Base-by-base conservation (phyloP, 2,797 vertebrate genomes). In the Rhyacichthys aspro region DNA sequence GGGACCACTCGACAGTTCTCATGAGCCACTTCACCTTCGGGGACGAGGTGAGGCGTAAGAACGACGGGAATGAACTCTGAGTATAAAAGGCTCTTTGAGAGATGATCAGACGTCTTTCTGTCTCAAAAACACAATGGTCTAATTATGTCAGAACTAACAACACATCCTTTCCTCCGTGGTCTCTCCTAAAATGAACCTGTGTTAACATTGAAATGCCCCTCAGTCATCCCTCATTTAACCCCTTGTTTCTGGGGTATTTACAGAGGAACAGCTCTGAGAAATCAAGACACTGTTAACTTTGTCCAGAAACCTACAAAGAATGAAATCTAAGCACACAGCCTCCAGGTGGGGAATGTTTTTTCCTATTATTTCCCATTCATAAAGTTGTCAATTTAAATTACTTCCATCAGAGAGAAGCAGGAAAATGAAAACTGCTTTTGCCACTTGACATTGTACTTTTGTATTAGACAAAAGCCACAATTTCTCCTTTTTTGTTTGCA, bases 161-260 rank as follows among this genome's bases (percentile, higher is more conserved):
- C 19, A 49, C 37, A 16, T 18, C 19, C 33, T 37, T 66, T 61
- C 52, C 44, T 64, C 32, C n/a, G n/a, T 23, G 38, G 17, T 53
- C 59, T 59, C 52, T 34, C 28, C 23, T 19, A 17, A 53, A 70
- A 63, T 28, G 53, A 67, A 67, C 55, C 64, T 72, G 68, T 0
- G 36, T 79, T 81, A 67, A 66, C 57, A 74, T 79, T 78, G 66
- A 76, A 67, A 79, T 76, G 76, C 76, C 54, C 63, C 56, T 76
- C 78, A 73, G 63, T 43, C 33, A 33, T 53, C 45, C 33, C 37
- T 55, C 65, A 62, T 71, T 67, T n/a, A 77, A 64, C 67, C 59
- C 53, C 65, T 67, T 71, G 70, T 75, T 79, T 72, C 43, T 63
- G 58, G 41, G 56, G 70, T 82, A 78, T 82, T 83, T 82, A 77